Percentiles rank a stretch among this genome's conserved stretches.
Evolutionary conservation across 2,888 invertebrate species (phyloP).

Genomic region (Lasioglossum marginatum): DNA sequence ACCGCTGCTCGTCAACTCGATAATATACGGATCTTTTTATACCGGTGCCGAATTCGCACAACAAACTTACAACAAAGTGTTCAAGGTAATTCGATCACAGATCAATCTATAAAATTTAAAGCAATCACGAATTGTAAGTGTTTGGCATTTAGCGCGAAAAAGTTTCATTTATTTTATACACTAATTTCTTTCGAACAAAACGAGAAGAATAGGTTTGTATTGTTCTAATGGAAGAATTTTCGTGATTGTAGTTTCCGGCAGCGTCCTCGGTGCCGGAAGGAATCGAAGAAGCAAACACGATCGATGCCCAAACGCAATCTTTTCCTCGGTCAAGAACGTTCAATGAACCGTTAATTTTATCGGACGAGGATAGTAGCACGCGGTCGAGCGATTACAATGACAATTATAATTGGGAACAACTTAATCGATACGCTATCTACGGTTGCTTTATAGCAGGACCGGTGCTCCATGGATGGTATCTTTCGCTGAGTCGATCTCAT

Average conservation of each 20-base stretch:
- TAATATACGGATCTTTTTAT: conserved; percentile 91
- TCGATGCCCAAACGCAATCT: conserved; percentile 13
- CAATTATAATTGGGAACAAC: conserved; percentile 77
- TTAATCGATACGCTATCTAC: conserved; percentile 79
- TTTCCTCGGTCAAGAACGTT: conserved; percentile 48
- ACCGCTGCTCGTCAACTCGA: conserved; percentile 84
- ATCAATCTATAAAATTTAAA: neutral
- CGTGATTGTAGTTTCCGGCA: conserved; percentile 27
- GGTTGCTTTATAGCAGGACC: conserved; percentile 80
- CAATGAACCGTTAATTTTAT: conserved; percentile 62
- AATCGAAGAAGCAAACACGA: conserved; percentile 23
- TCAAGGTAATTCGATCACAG: conserved; percentile 86
- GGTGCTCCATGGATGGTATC: conserved; percentile 78
- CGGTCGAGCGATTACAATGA: conserved; percentile 68
- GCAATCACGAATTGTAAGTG: neutral
- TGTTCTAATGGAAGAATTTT: neutral
- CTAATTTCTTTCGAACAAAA: neutral
- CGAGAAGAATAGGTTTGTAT: neutral
- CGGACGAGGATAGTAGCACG: conserved; percentile 53
- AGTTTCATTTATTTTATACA: neutral
- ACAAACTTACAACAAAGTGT: conserved; percentile 89
- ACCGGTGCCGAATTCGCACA: conserved; percentile 92
- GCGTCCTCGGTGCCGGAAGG: conserved; percentile 27
- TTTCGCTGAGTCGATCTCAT: conserved; percentile 5
- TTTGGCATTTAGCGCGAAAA: neutral